Evolutionary conservation across 2,797 vertebrate genomes (phyloP).

Genomic region (Arnoldichthys spilopterus): DNA sequence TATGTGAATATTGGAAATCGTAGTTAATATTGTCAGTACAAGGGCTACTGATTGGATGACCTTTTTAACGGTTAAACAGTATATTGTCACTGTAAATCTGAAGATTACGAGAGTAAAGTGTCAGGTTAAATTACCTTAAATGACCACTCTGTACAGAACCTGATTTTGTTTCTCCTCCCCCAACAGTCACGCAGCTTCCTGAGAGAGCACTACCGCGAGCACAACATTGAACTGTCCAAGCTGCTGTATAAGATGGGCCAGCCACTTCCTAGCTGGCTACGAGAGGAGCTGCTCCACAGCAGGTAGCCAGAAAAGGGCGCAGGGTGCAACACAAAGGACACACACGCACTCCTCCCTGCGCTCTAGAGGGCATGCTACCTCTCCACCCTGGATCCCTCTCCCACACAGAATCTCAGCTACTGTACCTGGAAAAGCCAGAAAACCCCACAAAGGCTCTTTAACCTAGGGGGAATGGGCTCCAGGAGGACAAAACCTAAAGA

Average conservation of each 20-base stretch:
- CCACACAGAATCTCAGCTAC: conserved; percentile 11
- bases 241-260: conserved; percentile 97
- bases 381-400: conserved; percentile 31
- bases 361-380: conserved; percentile 42
- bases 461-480: conserved; percentile 11
- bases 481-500: conserved; percentile 32
- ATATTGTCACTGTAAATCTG: neutral
- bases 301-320: conserved; percentile 82
- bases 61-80: neutral
- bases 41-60: neutral
- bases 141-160: neutral
- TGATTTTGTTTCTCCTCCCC: conserved; percentile 8
- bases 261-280: conserved; percentile 93
- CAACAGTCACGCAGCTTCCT: conserved; percentile 90
- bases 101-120: neutral
- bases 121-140: neutral
- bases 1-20: neutral
- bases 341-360: conserved; percentile 34
- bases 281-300: conserved; percentile 96
- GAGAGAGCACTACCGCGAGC: conserved; percentile 95
- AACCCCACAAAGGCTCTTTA: conserved; percentile 16
- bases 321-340: conserved; percentile 47
- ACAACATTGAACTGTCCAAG: conserved; percentile 98
- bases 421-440: conserved; percentile 18
- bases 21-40: neutral